Percentiles rank a stretch among this genome's conserved stretches.
These are phyloP conservation scores for Zosterops lateralis DNA, from an alignment of 2,113 vertebrate species.

Conservation along the genomic window DNA sequence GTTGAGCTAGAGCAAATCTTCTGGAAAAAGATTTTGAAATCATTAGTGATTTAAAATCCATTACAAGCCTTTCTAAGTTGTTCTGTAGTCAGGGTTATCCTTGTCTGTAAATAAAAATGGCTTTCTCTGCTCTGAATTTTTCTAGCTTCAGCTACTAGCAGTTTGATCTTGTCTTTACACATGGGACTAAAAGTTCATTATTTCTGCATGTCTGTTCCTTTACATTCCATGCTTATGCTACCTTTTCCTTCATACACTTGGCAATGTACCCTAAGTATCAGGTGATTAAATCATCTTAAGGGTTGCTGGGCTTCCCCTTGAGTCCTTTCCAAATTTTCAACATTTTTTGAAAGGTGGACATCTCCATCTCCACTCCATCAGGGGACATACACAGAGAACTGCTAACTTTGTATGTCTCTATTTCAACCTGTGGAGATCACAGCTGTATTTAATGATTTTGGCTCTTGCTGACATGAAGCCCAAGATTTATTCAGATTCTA, in stretches of 20 bases:
- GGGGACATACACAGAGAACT: neutral
- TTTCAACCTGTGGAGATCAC: neutral
- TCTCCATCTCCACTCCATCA: neutral
- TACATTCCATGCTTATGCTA: neutral
- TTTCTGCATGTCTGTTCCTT: neutral
- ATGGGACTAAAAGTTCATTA: neutral
- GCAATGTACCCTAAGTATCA: neutral
- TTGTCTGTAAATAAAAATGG: neutral
- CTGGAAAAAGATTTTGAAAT: slow-evolving; percentile 11
- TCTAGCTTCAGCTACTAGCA: neutral
- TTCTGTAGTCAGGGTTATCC: neutral
- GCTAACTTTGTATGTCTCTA: neutral
- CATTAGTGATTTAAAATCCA: neutral
- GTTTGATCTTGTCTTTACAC: neutral
- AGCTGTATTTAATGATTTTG: neutral
- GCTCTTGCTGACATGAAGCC: neutral
- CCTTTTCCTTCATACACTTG: neutral
- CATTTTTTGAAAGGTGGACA: neutral
- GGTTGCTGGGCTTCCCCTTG: neutral
- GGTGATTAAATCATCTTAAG: neutral
- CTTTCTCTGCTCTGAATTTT: neutral
- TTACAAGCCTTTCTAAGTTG: neutral
- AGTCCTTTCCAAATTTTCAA: neutral
- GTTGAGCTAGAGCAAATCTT: neutral
- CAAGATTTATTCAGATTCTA: neutral